Conservation (phyloP, 2,888 invertebrate genomes). For the Spodoptera littoralis region DNA sequence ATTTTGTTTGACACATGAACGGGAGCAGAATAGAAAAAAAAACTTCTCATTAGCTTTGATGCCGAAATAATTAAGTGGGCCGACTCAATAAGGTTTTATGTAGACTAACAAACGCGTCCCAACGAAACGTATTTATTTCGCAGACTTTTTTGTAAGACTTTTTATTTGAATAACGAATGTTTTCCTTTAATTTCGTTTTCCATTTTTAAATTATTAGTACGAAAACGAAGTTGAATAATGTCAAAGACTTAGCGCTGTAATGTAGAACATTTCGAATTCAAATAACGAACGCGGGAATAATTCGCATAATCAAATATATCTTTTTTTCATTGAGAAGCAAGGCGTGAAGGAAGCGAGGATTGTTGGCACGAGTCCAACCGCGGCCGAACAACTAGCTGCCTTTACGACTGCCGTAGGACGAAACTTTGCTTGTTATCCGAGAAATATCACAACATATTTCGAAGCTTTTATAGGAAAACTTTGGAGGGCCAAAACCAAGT, state of each 20-base stretch:
- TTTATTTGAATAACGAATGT: background rate
- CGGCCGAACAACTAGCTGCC: constrained; percentile 65
- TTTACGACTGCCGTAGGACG: constrained; percentile 70
- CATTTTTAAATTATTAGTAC: no score
- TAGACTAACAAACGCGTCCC: constrained; percentile 8
- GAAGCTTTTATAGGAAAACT: constrained; percentile 80
- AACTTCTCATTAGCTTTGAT: constrained; percentile 42
- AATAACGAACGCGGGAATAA: constrained; percentile 39
- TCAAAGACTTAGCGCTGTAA: constrained; percentile 1
- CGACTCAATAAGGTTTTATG: constrained; percentile 32
- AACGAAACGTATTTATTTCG: constrained; percentile 4
- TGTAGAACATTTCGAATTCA: constrained; percentile 34
- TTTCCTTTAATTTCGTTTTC: constrained; percentile 1
- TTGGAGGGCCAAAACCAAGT: constrained; percentile 69
- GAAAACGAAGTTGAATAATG: background rate
- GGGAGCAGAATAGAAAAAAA: constrained; percentile 51
- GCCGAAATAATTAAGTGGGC: constrained; percentile 51
- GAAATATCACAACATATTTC: constrained; percentile 84
- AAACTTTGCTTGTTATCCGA: constrained; percentile 85
- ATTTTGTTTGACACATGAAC: constrained; percentile 66
- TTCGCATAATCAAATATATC: constrained; percentile 53
- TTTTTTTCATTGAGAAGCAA: constrained; percentile 52
- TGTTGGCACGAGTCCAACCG: constrained; percentile 66
- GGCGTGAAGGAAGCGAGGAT: constrained; percentile 49
- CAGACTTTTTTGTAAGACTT: constrained; percentile 9